phyloP scores from a whole-genome alignment of 2,888 invertebrate species.

The Pheosia gnoma region DNA sequence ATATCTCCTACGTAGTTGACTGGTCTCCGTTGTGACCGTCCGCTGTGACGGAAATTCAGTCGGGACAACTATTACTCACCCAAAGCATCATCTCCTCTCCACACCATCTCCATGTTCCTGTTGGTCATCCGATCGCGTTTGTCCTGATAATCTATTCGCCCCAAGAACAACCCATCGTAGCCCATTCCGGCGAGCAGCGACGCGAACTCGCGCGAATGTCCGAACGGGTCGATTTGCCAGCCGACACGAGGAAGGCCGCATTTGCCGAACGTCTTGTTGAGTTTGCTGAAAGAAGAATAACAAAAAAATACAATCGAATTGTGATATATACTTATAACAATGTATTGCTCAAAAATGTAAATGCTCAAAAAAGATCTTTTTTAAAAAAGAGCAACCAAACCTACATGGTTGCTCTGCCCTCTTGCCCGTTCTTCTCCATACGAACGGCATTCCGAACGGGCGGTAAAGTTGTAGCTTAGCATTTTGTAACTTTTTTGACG shows the following conservation, averaged over 20 bases:
- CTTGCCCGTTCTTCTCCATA: no score
- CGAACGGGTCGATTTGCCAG: constrained; percentile 95
- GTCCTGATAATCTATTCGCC: constrained; percentile 94
- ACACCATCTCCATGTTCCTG: constrained; percentile 91
- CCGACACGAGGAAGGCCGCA: constrained; percentile 90
- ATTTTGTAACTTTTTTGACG: no score
- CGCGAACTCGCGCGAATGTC: constrained; percentile 94
- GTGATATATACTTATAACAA: no score
- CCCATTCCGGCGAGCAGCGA: constrained; percentile 91
- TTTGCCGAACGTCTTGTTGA: constrained; percentile 87
- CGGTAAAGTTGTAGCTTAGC: no score
- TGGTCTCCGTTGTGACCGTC: no score
- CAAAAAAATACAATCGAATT: not conserved
- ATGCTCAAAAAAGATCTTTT: no score
- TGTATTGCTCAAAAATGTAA: no score
- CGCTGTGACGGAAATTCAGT: no score
- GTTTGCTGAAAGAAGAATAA: constrained; percentile 63
- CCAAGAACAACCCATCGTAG: constrained; percentile 94
- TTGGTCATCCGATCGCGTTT: constrained; percentile 84
- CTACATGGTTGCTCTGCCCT: no score
- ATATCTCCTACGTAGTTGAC: no score
- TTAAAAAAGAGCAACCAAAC: no score
- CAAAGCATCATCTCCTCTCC: constrained; percentile 89
- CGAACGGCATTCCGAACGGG: no score
- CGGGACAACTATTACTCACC: constrained; percentile 71